Evolutionary conservation across 2,888 invertebrate species (phyloP).

Genomic region (Eilema caniola): DNA sequence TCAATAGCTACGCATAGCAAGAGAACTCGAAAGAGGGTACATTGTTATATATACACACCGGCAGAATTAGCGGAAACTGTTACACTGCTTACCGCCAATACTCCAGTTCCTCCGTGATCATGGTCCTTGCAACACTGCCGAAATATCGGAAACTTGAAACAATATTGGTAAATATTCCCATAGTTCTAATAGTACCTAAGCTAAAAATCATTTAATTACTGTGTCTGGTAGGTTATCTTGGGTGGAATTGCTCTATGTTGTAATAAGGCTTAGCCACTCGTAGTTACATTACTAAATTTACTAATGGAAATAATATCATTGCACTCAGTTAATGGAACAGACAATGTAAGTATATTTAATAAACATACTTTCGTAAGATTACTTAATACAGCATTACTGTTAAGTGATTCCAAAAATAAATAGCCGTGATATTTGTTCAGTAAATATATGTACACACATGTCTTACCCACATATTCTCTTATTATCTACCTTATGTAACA

Average conservation of each 20-base stretch:
- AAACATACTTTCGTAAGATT: not conserved
- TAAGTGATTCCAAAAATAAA: slow-evolving; percentile 1
- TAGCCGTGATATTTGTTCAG: not conserved
- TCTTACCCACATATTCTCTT: not conserved
- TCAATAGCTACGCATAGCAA: too few relatives aligned
- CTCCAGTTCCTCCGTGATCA: too few relatives aligned
- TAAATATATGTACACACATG: not conserved
- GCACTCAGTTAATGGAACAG: not conserved
- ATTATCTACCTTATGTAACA: not conserved
- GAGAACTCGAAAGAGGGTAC: too few relatives aligned
- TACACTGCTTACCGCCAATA: too few relatives aligned
- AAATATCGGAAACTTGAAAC: too few relatives aligned
- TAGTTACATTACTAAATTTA: not conserved
- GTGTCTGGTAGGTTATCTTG: not conserved
- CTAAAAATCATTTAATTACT: too few relatives aligned
- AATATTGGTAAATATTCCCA: too few relatives aligned
- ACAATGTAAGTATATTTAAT: not conserved
- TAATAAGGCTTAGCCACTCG: not conserved
- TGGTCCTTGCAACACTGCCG: too few relatives aligned
- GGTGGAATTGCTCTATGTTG: not conserved
- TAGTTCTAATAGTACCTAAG: too few relatives aligned
- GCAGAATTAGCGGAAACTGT: too few relatives aligned
- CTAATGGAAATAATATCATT: not conserved
- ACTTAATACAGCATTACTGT: not conserved
- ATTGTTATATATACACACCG: too few relatives aligned